Evolutionary conservation across 2,113 vertebrate genomes (phyloP), one percentile per base, ranked within the genome.

Genomic region (Actinemys pallida): DNA sequence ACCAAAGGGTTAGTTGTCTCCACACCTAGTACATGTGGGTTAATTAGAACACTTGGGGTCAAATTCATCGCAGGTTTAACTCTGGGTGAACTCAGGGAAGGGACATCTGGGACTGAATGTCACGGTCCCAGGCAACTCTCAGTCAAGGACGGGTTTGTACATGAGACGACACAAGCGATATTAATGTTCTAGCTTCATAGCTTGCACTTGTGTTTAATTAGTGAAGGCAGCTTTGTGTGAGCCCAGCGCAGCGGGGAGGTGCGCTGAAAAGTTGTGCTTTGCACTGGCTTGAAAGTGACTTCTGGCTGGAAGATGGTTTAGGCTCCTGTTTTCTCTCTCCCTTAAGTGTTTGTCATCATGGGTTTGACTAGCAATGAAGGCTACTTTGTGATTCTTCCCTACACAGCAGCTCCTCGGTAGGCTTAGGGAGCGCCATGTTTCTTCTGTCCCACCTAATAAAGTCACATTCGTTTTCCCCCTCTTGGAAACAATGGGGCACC

Each of bases 1-100:
- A 1, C 1, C 4, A 29, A 27, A 17, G 20, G 8, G 2, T 83
- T 12, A 14, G 56, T 3, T 62, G 19, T 57, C 2, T 5, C 6
- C 19, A 2, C 35, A 19, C 62, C 16, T 65, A 35, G 16, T 0
- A 24, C 5, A 10, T 56, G 11, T 2, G 10, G 72, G n/a, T 39
- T 39, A 20, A 39, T 65, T 39, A 72, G 72, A 75, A 25, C 39
- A 45, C 19, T 20, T 27, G 3, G 57, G 20, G 8, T n/a, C 0
- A 0, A 31, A 75, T 39, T 62, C 12, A 17, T 8, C 10, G 24
- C 7, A 2, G 35, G 52, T 35, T 35, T 42, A 22, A 27, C 69
- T 13, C 12, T 59, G 7, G 29, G 56, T 10, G 62, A 62, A 31
- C 17, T 25, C 49, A 53, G 62, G 31, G 29, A 50, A 3, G 0